phyloP scores from a whole-genome alignment of 2,113 vertebrate genomes.

The Lanius collurio region DNA sequence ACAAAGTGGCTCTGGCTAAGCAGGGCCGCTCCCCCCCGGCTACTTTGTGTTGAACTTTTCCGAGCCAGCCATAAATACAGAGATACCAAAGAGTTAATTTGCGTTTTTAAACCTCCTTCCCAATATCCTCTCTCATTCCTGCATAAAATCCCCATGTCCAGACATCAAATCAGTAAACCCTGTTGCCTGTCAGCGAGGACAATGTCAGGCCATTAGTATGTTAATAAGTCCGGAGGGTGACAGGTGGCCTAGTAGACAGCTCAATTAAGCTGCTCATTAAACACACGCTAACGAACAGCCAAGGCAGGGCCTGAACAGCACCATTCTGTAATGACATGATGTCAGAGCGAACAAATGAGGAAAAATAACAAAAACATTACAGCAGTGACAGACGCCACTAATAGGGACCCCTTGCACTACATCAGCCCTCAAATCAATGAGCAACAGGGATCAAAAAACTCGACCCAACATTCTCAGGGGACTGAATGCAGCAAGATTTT shows the following conservation, averaged over 20 bases:
- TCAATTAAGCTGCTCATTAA: slow-evolving; percentile 99
- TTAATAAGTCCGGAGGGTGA: slow-evolving; percentile 98
- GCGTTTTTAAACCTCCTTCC: slow-evolving; percentile 79
- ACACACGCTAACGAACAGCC: slow-evolving; percentile 99
- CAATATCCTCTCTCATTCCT: slow-evolving; percentile 80
- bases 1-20: slow-evolving; percentile 40
- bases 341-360: slow-evolving; percentile 97
- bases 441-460: slow-evolving; percentile 86
- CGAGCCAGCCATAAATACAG: slow-evolving; percentile 69
- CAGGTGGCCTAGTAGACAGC: slow-evolving; percentile 99
- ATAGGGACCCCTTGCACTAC: slow-evolving; percentile 86
- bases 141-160: slow-evolving; percentile 86
- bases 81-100: slow-evolving; percentile 85
- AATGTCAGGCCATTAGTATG: slow-evolving; percentile 99
- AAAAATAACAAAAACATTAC: slow-evolving; percentile 90
- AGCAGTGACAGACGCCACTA: slow-evolving; percentile 92
- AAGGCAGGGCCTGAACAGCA: slow-evolving; percentile 89
- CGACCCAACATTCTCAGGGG: slow-evolving; percentile 85
- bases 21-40: background rate
- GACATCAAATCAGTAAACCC: slow-evolving; percentile 86
- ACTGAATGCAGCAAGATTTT: slow-evolving; percentile 76
- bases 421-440: slow-evolving; percentile 86
- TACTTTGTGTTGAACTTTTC: slow-evolving; percentile 57
- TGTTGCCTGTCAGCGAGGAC: slow-evolving; percentile 95
- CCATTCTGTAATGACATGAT: slow-evolving; percentile 97